These are phyloP conservation scores for Cyphomyrmex costatus DNA, from an alignment of 1,140 invertebrate species.

Conservation along the genomic window DNA sequence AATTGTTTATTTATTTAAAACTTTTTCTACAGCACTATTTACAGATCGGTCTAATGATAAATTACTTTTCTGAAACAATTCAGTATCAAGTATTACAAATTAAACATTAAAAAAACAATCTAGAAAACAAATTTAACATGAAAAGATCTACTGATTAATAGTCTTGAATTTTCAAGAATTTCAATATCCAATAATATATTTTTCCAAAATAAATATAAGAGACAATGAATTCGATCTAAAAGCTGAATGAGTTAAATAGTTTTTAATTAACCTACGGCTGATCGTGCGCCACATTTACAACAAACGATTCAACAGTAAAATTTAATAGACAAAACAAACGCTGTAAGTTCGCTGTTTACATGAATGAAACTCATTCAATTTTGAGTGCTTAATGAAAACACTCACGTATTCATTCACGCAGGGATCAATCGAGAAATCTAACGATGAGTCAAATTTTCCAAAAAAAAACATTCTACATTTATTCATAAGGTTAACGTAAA, in stretches of 20 bases:
- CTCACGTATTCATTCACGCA: background rate
- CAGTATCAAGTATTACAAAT: background rate
- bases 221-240: background rate
- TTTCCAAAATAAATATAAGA: background rate
- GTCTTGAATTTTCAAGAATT: background rate
- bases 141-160: background rate
- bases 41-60: background rate
- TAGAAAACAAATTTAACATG: background rate
- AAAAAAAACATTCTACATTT: background rate
- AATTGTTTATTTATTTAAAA: background rate
- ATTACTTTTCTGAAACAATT: background rate
- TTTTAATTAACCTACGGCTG: background rate
- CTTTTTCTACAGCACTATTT: background rate
- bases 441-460: background rate
- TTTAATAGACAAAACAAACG: background rate
- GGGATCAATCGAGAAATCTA: background rate
- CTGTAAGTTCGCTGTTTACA: background rate
- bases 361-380: conserved; percentile 28
- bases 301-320: background rate
- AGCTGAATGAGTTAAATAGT: background rate
- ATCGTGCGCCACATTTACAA: background rate
- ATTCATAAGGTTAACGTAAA: background rate
- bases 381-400: background rate
- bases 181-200: background rate
- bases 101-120: background rate